Conservation (phyloP, 1,140 invertebrate genomes). For the Drosophila lacteicornis region DNA sequence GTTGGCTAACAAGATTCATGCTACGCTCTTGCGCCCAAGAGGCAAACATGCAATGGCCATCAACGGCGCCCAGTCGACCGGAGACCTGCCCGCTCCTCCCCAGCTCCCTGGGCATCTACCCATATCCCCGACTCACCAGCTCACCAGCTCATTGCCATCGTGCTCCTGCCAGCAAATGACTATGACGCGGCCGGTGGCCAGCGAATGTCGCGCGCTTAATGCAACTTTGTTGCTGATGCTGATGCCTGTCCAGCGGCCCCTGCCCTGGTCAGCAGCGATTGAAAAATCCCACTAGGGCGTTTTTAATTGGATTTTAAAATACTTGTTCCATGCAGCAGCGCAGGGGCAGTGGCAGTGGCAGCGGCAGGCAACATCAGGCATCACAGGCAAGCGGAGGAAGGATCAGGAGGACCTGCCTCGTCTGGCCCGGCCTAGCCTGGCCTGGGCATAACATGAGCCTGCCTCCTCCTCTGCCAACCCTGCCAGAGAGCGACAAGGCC, state of each 20-base stretch:
- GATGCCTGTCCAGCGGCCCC: conserved; percentile 38
- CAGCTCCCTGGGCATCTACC: not conserved
- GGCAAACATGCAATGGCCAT: conserved; percentile 82
- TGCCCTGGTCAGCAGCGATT: conserved; percentile 65
- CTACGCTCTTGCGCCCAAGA: conserved; percentile 77
- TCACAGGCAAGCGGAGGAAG: conserved; percentile 44
- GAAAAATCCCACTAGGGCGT: conserved; percentile 78
- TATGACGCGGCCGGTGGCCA: conserved; percentile 61
- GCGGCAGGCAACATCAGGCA: conserved; percentile 69
- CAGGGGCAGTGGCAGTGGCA: conserved; percentile 34
- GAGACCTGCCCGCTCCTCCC: conserved; percentile 4
- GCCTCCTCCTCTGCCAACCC: conserved; percentile 23
- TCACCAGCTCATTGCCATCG: conserved; percentile 18
- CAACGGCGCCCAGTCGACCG: conserved; percentile 55
- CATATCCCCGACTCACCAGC: not conserved
- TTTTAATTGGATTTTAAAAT: conserved; percentile 84
- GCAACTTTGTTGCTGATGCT: conserved; percentile 76
- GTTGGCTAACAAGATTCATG: conserved; percentile 83
- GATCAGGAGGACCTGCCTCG: conserved; percentile 23
- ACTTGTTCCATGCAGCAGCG: conserved; percentile 70
- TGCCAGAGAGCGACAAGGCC: conserved; percentile 44
- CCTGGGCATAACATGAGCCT: conserved; percentile 44
- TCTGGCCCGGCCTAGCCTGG: conserved; percentile 38
- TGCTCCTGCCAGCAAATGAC: conserved; percentile 35
- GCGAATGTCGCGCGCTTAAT: conserved; percentile 77